phyloP scores from a whole-genome alignment of 2,113 vertebrate genomes.

The Rhynchomys soricoides region DNA sequence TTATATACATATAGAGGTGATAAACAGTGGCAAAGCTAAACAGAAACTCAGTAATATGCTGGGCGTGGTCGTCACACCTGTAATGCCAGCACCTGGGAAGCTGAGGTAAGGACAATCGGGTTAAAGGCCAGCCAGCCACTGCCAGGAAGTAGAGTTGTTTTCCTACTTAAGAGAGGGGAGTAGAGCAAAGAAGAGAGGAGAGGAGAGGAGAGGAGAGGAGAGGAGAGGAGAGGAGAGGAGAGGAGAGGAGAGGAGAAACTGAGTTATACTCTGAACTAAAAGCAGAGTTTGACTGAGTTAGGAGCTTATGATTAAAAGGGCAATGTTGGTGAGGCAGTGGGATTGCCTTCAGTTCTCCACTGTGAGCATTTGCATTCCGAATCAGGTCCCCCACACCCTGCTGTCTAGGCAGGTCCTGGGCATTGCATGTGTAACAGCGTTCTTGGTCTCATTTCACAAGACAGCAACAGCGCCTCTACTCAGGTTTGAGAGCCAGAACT shows the following conservation, averaged over 20 bases:
- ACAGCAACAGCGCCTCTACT: neutral
- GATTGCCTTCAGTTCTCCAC: neutral
- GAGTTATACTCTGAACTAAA: neutral
- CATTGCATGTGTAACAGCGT: neutral
- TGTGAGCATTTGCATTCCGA: neutral
- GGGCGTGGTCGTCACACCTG: neutral
- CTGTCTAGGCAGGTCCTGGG: neutral
- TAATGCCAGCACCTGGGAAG: neutral
- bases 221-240: rapidly evolving
- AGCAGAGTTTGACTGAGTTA: neutral
- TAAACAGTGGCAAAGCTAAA: neutral
- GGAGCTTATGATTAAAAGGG: neutral
- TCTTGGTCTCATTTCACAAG: neutral
- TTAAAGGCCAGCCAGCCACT: neutral
- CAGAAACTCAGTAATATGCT: neutral
- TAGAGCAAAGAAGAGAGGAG: no score
- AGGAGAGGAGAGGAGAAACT: neutral
- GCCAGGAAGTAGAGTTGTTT: neutral
- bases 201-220: no score
- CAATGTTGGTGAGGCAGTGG: neutral
- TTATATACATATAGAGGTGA: neutral
- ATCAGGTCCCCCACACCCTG: neutral
- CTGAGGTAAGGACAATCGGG: neutral
- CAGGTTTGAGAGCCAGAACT: neutral
- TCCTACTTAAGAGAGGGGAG: neutral